These are phyloP conservation scores for Saguinus midas DNA, from an alignment of 2,113 vertebrate genomes.

Conservation along the genomic window DNA sequence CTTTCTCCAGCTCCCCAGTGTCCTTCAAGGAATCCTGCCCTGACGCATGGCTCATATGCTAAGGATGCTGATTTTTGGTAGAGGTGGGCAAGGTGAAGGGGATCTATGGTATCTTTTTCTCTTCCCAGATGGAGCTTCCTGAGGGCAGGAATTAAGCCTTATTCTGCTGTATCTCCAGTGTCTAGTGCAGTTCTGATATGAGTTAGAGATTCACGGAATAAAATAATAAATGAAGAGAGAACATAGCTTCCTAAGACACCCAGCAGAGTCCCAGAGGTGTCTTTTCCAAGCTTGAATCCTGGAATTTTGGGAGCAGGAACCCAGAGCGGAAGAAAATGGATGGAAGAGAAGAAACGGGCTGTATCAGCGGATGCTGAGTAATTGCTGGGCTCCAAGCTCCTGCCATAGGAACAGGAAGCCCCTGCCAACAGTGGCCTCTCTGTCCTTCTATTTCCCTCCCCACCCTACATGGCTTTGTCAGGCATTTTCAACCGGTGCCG, in stretches of 20 bases:
- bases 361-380: not conserved
- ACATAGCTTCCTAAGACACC: not conserved
- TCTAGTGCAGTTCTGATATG: not conserved
- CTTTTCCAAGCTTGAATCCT: not conserved
- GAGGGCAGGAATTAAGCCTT: not conserved
- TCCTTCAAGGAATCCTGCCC: not conserved
- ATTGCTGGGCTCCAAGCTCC: not conserved
- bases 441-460: not conserved
- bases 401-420: not conserved
- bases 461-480: not conserved
- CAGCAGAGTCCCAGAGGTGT: not conserved
- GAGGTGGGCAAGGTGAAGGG: too few relatives aligned
- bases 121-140: not conserved
- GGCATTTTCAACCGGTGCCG: not conserved
- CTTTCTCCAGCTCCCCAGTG: not conserved
- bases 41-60: not conserved
- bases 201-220: not conserved
- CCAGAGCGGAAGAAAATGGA: not conserved
- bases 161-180: not conserved
- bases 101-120: not conserved
- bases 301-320: not conserved
- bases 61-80: not conserved
- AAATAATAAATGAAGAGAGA: not conserved
- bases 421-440: not conserved
- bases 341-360: not conserved